Conservation (phyloP, 2,888 invertebrate species). For the Drosophila mulleri region DNA sequence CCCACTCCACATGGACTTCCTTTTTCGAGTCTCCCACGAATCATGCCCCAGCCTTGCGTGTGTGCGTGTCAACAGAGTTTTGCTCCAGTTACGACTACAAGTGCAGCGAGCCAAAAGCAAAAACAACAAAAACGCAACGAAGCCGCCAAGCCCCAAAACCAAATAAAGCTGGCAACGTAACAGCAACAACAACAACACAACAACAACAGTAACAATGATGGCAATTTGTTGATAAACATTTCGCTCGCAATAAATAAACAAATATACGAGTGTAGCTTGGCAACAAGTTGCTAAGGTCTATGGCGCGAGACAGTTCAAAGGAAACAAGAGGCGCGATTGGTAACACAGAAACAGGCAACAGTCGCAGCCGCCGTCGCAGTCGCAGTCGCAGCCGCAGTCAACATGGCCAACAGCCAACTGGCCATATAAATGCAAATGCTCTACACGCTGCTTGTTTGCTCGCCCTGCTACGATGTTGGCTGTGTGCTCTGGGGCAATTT, state of each 20-base stretch:
- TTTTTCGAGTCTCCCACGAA: constrained; percentile 25
- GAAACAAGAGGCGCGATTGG: constrained; percentile 36
- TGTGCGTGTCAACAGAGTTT: constrained; percentile 55
- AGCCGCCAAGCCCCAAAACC: constrained; percentile 21
- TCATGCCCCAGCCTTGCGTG: constrained; percentile 39
- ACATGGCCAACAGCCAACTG: constrained; percentile 34
- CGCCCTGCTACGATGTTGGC: constrained; percentile 52
- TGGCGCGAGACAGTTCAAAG: constrained; percentile 57
- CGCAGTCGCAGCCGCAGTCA: constrained; percentile 10
- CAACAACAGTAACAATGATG: constrained; percentile 77
- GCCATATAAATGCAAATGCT: constrained; percentile 81
- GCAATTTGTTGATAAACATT: constrained; percentile 84
- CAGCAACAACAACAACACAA: constrained; percentile 66
- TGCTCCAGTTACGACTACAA: constrained; percentile 66
- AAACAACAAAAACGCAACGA: constrained; percentile 8
- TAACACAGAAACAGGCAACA: constrained; percentile 22
- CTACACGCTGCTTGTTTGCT: constrained; percentile 68
- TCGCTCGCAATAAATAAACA: constrained; percentile 83
- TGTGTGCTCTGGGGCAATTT: constrained; percentile 81
- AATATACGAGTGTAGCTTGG: constrained; percentile 60
- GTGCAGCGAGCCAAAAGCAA: constrained; percentile 30
- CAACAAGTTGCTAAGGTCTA: constrained; percentile 62
- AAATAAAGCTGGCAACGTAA: constrained; percentile 57
- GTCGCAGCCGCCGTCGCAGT: constrained; percentile 17
- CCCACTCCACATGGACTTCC: neutral